Evolutionary conservation across 2,113 vertebrate species (phyloP).

Genomic region (Gorsachius goisagi): DNA sequence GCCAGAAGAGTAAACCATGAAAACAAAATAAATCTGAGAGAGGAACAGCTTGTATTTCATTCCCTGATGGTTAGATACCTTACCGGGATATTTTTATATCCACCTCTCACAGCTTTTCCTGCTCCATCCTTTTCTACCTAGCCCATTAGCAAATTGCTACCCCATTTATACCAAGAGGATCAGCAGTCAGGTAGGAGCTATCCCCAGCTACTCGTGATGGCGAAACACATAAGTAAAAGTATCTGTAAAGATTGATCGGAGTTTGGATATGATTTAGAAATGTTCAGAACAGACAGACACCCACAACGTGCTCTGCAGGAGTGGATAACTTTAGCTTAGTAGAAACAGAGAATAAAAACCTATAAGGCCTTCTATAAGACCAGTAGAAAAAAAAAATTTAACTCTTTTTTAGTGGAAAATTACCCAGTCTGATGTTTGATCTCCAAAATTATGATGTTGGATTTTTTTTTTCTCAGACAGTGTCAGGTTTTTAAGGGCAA

Average conservation of each 20-base stretch:
- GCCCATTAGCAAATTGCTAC: background rate
- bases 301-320: background rate
- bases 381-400: background rate
- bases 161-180: background rate
- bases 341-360: background rate
- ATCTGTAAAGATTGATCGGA: background rate
- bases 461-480: background rate
- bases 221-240: background rate
- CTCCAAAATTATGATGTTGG: background rate
- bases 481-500: background rate
- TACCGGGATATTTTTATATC: background rate
- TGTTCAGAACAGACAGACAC: background rate
- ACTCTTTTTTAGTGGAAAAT: background rate
- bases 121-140: background rate
- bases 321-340: background rate
- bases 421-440: background rate
- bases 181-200: background rate
- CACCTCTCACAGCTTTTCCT: background rate
- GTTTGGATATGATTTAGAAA: background rate
- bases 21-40: background rate
- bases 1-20: background rate
- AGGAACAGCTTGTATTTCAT: background rate
- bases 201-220: background rate
- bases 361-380: background rate
- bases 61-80: background rate